Evolutionary conservation across 2,888 invertebrate genomes (phyloP).

Genomic region (Junonia oenone): DNA sequence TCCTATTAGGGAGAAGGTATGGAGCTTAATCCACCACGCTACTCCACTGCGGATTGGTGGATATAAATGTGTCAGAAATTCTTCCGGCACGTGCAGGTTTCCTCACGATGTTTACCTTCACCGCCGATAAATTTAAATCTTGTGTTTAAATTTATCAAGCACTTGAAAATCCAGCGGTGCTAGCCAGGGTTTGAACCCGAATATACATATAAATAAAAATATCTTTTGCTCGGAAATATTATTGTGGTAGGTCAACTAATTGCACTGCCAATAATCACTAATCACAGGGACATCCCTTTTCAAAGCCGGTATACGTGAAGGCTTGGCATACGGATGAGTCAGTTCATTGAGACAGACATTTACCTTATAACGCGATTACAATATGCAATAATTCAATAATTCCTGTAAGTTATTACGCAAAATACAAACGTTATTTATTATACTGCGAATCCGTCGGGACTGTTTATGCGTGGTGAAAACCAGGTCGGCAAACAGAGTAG

Average conservation of each 20-base stretch:
- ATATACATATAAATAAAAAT: too few species aligned
- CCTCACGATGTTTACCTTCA: too few species aligned
- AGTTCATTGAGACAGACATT: background rate
- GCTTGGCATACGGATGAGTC: background rate
- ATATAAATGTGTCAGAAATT: too few species aligned
- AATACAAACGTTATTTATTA: background rate
- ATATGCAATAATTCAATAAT: background rate
- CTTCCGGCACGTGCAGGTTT: too few species aligned
- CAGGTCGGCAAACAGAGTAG: too few species aligned
- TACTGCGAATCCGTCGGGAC: background rate
- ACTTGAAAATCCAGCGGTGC: too few species aligned
- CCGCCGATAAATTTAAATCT: too few species aligned
- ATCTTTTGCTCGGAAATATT: background rate
- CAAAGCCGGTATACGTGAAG: background rate
- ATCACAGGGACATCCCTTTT: constrained; percentile 5
- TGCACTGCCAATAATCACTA: background rate
- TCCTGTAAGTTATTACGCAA: background rate
- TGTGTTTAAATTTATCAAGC: too few species aligned
- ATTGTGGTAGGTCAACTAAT: background rate
- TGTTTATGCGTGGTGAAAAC: background rate
- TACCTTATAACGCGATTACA: background rate
- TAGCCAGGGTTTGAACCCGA: too few species aligned
- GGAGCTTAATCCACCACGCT: too few species aligned
- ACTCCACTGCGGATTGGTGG: too few species aligned
- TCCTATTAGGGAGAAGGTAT: too few species aligned